phyloP scores from a whole-genome alignment of 2,113 vertebrate genomes.

The Perca schrenkii region DNA sequence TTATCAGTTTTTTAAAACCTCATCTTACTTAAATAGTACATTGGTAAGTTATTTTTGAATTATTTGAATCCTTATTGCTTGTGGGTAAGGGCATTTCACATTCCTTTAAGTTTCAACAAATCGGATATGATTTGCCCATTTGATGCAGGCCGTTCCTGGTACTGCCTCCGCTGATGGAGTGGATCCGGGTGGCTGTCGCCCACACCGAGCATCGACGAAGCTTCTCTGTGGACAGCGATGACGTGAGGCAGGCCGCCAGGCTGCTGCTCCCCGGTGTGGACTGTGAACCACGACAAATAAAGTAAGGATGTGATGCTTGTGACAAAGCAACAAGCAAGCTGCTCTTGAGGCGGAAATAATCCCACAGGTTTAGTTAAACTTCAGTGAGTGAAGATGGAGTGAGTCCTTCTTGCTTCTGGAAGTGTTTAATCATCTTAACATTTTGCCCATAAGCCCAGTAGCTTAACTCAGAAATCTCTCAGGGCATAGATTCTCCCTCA shows the following conservation, averaged over 20 bases:
- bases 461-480: not conserved
- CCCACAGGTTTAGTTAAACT: not conserved
- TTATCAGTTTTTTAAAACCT: not conserved
- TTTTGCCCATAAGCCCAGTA: not conserved
- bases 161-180: conserved; percentile 98
- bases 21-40: not conserved
- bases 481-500: not conserved
- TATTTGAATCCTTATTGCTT: not conserved
- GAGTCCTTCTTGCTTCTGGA: not conserved
- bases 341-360: not conserved
- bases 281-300: conserved; percentile 97
- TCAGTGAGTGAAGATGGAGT: no score
- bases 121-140: not conserved
- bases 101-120: not conserved
- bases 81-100: not conserved
- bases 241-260: conserved; percentile 95
- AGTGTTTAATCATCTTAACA: conserved; percentile 1
- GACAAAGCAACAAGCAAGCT: not conserved
- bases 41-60: no score
- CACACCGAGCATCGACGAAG: conserved; percentile 96
- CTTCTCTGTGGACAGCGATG: conserved; percentile 98
- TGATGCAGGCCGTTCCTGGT: conserved; percentile 93
- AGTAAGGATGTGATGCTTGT: conserved; percentile 83
- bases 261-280: conserved; percentile 96
- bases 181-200: conserved; percentile 96